These are phyloP conservation scores for Lamprologus ornatipinnis DNA, from an alignment of 2,113 vertebrate genomes.

Conservation along the genomic window DNA sequence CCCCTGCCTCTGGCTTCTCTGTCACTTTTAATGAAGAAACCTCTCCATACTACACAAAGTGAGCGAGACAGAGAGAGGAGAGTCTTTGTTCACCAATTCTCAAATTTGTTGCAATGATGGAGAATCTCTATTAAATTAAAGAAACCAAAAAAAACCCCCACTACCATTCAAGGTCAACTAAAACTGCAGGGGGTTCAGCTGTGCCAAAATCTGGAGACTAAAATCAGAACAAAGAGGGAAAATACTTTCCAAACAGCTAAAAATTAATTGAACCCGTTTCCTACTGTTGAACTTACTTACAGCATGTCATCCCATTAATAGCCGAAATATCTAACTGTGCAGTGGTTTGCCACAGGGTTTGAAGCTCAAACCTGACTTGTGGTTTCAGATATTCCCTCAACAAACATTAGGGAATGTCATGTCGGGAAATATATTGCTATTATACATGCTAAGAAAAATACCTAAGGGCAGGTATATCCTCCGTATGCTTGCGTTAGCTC, in stretches of 20 bases:
- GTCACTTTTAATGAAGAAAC: conserved; percentile 71
- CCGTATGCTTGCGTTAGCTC: conserved; percentile 47
- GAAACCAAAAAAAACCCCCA: rapidly evolving
- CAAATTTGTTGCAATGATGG: conserved; percentile 37
- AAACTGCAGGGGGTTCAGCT: background rate
- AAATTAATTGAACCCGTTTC: conserved; percentile 19
- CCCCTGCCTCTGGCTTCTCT: conserved; percentile 57
- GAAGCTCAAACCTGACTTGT: conserved; percentile 7
- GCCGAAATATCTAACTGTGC: conserved; percentile 19
- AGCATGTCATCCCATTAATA: conserved; percentile 38
- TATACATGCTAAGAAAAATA: conserved; percentile 42
- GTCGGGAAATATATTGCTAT: conserved; percentile 43
- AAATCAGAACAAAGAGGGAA: background rate
- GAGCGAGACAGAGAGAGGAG: conserved; percentile 11
- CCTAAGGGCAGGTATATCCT: conserved; percentile 53
- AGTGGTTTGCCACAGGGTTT: conserved; percentile 33
- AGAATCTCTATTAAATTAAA: background rate
- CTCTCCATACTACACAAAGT: conserved; percentile 31
- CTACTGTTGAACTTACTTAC: conserved; percentile 34
- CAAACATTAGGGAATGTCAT: conserved; percentile 35
- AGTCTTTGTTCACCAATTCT: conserved; percentile 34
- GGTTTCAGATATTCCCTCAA: conserved; percentile 32
- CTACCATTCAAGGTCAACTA: conserved; percentile 21
- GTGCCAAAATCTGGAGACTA: background rate
- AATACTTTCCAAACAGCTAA: background rate